Conservation (phyloP, 2,797 vertebrate genomes). For the Rhinichthys osculus region DNA sequence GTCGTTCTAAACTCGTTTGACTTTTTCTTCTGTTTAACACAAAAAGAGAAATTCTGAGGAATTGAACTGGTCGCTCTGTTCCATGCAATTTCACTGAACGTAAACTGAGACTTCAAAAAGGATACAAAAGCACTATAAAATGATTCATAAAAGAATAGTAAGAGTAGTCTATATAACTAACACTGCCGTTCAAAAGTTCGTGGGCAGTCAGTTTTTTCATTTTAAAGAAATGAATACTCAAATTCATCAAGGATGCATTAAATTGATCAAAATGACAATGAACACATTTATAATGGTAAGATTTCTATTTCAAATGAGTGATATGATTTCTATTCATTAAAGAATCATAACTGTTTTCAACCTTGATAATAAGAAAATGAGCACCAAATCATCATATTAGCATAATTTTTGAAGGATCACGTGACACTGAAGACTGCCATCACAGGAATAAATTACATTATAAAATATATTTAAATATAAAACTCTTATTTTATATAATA, state of each 20-base stretch:
- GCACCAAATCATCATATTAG: background rate
- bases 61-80: slow-evolving; percentile 22
- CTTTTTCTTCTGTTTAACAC: slow-evolving; percentile 23
- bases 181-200: background rate
- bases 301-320: background rate
- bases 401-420: background rate
- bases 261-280: background rate
- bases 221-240: background rate
- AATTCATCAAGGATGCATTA: background rate
- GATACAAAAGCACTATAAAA: background rate
- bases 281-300: background rate
- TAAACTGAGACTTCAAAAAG: background rate
- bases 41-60: slow-evolving; percentile 11
- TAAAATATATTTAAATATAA: background rate
- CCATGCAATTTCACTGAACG: background rate
- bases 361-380: no score
- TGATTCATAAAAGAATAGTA: background rate
- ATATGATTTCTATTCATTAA: background rate
- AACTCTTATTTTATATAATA: background rate
- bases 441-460: background rate
- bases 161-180: background rate
- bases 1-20: background rate
- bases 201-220: background rate
- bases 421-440: background rate
- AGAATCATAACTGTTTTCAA: background rate